Evolutionary conservation across 2,113 vertebrate genomes (phyloP).

Genomic region (Psephotus haematonotus): DNA sequence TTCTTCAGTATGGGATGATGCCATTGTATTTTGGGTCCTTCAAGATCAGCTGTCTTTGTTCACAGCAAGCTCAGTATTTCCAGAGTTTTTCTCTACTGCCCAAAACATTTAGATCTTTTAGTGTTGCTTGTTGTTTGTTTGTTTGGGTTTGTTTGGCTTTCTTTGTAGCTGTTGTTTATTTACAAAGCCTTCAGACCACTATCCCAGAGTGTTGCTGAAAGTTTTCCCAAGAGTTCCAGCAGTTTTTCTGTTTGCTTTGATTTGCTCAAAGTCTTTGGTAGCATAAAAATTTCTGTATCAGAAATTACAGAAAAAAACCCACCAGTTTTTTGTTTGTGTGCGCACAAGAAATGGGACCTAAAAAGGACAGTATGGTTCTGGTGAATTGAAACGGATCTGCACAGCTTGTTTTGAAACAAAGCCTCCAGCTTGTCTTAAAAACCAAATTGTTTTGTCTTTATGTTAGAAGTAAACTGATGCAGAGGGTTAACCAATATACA

Average conservation of each 20-base stretch:
- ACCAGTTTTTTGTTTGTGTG: not conserved
- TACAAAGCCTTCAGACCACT: not conserved
- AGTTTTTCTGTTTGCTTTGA: not conserved
- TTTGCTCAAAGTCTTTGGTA: not conserved
- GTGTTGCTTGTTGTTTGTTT: not conserved
- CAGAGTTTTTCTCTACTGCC: not conserved
- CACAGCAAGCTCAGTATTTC: not conserved
- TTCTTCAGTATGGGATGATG: not conserved
- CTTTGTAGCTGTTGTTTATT: not conserved
- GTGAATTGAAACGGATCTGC: not conserved
- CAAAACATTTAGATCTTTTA: not conserved
- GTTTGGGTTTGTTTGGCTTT: not conserved
- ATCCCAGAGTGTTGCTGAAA: not conserved
- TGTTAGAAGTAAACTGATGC: not conserved
- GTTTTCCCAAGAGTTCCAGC: not conserved
- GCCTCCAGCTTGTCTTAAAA: not conserved
- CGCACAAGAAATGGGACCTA: not conserved
- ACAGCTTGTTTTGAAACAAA: not conserved
- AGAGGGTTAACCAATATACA: no score
- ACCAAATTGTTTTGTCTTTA: not conserved
- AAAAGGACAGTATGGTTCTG: not conserved
- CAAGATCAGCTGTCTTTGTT: not conserved
- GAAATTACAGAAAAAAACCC: not conserved
- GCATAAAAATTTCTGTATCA: not conserved
- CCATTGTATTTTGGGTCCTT: not conserved